A percentile compares a stretch with the other conserved stretches of the same genome.
phyloP scores from a whole-genome alignment of 2,888 invertebrate species.

The Calameuta idolon region DNA sequence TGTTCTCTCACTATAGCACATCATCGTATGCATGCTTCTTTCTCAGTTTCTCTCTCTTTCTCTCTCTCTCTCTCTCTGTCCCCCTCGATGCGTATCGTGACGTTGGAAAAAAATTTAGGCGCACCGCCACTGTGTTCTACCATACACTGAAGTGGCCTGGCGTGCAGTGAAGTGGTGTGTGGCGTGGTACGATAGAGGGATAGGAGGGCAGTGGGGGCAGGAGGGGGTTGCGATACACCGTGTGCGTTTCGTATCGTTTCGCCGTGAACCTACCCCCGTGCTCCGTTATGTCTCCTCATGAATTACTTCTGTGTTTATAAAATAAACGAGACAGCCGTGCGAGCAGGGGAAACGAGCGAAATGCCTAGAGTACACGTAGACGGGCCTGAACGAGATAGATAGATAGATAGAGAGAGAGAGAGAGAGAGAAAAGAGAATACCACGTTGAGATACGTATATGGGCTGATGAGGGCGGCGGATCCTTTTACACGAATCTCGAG shows the following conservation, averaged over 20 bases:
- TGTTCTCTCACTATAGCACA: constrained; percentile 5
- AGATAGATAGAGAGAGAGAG: constrained; percentile 14
- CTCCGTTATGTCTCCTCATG: constrained; percentile 14
- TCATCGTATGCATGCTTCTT: constrained; percentile 3
- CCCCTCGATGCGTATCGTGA: background rate
- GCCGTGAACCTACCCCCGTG: background rate
- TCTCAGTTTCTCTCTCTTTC: constrained; percentile 4
- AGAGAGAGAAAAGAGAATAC: constrained; percentile 20
- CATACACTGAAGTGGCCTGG: too few relatives aligned
- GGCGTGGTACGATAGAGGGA: too few relatives aligned
- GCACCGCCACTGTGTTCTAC: background rate
- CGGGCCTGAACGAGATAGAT: constrained; percentile 1
- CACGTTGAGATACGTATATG: background rate
- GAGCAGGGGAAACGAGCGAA: background rate
- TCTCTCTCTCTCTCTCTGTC: background rate
- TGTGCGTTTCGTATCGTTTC: background rate
- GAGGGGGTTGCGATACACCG: too few relatives aligned
- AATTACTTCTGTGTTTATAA: constrained; percentile 43
- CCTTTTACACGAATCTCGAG: background rate
- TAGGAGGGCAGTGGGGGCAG: too few relatives aligned
- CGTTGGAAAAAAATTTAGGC: constrained; percentile 9
- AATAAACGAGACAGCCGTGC: constrained; percentile 32
- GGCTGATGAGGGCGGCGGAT: background rate
- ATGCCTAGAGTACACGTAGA: background rate
- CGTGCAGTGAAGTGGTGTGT: too few relatives aligned